A percentile compares a stretch with the other conserved stretches of the same genome.
Evolutionary conservation across 1,140 invertebrate species (phyloP).

Genomic region (Stenopsyche tienmushanensis): DNA sequence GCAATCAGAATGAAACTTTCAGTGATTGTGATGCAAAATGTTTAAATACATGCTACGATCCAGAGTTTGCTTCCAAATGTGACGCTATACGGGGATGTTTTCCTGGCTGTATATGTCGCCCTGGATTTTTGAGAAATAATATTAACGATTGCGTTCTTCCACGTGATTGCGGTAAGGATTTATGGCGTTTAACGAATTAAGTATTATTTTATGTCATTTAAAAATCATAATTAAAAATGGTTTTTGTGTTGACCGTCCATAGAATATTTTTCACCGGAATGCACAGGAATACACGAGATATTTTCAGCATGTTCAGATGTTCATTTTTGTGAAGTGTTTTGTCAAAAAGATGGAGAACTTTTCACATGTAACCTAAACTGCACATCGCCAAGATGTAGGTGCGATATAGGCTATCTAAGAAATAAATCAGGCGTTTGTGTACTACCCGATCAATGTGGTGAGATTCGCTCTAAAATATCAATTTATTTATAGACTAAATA

Average conservation of each 20-base stretch:
- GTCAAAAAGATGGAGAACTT: slow-evolving; percentile 23
- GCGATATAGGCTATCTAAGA: slow-evolving; percentile 21
- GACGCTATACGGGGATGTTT: not conserved
- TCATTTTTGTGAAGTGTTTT: too few species aligned
- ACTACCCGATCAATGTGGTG: slow-evolving; percentile 21
- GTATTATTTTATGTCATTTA: too few species aligned
- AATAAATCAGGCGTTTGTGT: slow-evolving; percentile 26
- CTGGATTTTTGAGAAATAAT: slow-evolving; percentile 6
- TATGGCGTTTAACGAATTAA: too few species aligned
- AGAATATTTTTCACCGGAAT: too few species aligned
- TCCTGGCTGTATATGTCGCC: slow-evolving; percentile 8
- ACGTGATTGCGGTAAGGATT: too few species aligned
- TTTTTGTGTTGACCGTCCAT: too few species aligned
- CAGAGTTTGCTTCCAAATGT: not conserved
- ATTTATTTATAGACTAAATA: too few species aligned
- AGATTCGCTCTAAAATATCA: too few species aligned
- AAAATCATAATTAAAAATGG: too few species aligned
- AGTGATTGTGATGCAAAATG: not conserved
- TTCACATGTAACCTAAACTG: slow-evolving; percentile 19
- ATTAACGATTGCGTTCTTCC: not conserved
- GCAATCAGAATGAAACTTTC: slow-evolving; percentile 13
- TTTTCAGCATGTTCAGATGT: slow-evolving; percentile 27
- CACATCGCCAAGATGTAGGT: slow-evolving; percentile 32
- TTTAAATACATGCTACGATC: slow-evolving; percentile 1
- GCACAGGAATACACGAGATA: slow-evolving; percentile 17